Base-by-base conservation (phyloP, 1,140 invertebrate genomes). In the Ceratitis capitata region DNA sequence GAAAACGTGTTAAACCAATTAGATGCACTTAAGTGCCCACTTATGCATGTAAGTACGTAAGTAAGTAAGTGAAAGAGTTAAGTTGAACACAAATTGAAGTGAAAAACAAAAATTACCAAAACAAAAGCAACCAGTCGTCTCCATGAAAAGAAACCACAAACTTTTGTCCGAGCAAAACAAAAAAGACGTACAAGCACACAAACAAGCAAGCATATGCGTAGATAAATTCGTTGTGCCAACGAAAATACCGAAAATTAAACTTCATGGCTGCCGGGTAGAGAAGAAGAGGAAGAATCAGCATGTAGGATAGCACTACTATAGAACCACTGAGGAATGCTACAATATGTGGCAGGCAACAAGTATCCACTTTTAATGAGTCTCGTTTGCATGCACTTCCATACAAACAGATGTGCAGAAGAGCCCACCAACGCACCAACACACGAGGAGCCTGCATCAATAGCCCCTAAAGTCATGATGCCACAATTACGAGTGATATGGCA, bases 1-100 rank as follows among this genome's bases (percentile, higher is more conserved):
- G 69, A 78, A 78, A 39, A n/a, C 69, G 69, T 78, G 69, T 78
- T 78, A 78, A 78, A 78, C 69, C 69, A 78, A 78, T 78, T 78
- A 78, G 69, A 78, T 23, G 69, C 69, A 78, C 69, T 78, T 45
- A 78, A 78, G 69, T 78, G 69, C 69, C n/a, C 69, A 78, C 69
- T 78, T 78, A 78, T 78, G n/a, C 16, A 14, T n/a, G n/a, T 45
- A 78, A 78, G 69, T 78, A 39, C 69, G 39, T 39, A 78, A 35
- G 42, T 78, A 78, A 45, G n/a, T 23, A 14, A 45, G 39, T n/a
- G 51, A 19, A 56, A 56, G 39, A 45, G 69, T 78, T 47, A 78
- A 45, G 69, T 78, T n/a, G n/a, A n/a, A n/a, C n/a, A n/a, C n/a
- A n/a, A n/a, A n/a, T n/a, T n/a, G 69, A 14, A 74, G 2, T 16